Conservation (phyloP, 2,797 vertebrate species). For the Enteromius treurensis region DNA sequence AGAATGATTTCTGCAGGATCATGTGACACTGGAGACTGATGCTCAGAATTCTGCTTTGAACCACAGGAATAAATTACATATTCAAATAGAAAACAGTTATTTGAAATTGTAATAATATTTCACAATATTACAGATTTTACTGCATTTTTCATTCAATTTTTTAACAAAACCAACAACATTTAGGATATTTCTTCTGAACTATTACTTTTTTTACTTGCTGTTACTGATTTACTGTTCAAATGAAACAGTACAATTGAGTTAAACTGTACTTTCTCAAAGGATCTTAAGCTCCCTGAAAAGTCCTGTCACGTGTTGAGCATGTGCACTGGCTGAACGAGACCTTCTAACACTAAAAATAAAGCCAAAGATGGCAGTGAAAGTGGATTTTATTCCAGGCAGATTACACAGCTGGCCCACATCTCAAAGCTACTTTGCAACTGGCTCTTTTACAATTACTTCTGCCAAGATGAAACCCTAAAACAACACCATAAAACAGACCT, state of each 20-base stretch:
- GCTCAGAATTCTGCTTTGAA: not conserved
- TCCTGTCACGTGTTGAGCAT: constrained; percentile 63
- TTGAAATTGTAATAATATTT: not conserved
- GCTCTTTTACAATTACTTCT: not conserved
- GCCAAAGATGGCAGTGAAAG: not conserved
- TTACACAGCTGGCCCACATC: not conserved
- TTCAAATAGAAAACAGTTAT: not conserved
- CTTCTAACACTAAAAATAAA: not conserved
- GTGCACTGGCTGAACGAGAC: constrained; percentile 54
- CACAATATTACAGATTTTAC: not conserved
- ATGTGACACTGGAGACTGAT: not conserved
- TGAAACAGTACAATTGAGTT: constrained; percentile 9
- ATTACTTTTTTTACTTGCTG: not conserved
- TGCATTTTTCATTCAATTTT: not conserved
- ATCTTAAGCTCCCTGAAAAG: constrained; percentile 60
- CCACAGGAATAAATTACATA: not conserved
- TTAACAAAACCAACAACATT: not conserved
- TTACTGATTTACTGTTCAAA: not conserved
- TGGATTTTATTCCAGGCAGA: not conserved
- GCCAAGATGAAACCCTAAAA: not conserved
- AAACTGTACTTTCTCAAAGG: constrained; percentile 37
- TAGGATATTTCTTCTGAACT: not conserved
- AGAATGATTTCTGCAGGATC: not conserved
- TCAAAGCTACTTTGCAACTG: not conserved
- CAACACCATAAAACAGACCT: not conserved